Evolutionary conservation across 2,113 vertebrate genomes (phyloP).

Genomic region (Micronycteris hirsuta): DNA sequence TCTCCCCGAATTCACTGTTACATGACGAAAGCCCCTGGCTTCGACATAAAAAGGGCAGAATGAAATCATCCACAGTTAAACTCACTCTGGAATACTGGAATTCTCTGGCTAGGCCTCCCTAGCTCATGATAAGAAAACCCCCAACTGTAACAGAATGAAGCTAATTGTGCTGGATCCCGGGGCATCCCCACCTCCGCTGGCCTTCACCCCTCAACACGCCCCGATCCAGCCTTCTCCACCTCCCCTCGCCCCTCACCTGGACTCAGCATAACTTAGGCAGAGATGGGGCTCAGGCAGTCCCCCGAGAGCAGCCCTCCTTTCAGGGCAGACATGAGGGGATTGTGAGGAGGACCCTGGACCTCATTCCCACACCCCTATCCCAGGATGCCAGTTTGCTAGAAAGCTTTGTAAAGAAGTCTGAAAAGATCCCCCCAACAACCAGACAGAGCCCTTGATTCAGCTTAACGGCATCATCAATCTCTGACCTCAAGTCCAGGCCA

Average conservation of each 20-base stretch:
- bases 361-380: background rate
- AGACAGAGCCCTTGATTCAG: background rate
- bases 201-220: background rate
- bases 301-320: background rate
- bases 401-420: background rate
- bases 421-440: background rate
- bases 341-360: background rate
- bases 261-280: background rate
- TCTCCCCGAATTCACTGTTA: conserved; percentile 78
- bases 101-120: conserved; percentile 64
- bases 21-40: conserved; percentile 81
- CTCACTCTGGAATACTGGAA: conserved; percentile 73
- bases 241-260: background rate
- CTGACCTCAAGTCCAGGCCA: background rate
- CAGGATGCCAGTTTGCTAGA: background rate
- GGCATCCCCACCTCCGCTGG: conserved; percentile 57
- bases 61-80: conserved; percentile 81
- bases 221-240: background rate
- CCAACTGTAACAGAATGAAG: conserved; percentile 71
- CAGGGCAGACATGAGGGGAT: background rate
- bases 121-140: conserved; percentile 73
- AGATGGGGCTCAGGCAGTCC: background rate
- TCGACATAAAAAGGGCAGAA: conserved; percentile 73
- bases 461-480: background rate
- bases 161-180: conserved; percentile 37